Percentiles rank a stretch among this genome's conserved stretches.
phyloP scores from a whole-genome alignment of 2,797 vertebrate species.

The Sardinella longiceps region DNA sequence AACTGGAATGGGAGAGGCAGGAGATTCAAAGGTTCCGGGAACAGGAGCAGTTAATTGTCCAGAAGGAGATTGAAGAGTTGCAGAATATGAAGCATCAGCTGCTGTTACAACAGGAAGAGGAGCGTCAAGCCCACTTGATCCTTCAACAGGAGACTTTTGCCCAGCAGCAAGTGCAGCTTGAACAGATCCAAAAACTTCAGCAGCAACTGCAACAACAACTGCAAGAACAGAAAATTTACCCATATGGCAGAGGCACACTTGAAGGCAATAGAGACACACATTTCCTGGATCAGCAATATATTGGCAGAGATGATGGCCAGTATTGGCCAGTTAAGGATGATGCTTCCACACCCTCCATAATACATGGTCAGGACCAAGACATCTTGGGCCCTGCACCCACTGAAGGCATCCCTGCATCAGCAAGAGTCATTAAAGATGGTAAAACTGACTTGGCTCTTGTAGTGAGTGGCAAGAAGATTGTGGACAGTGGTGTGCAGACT shows the following conservation, averaged over 20 bases:
- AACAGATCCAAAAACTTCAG: conserved; percentile 97
- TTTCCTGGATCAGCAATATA: conserved; percentile 87
- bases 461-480: conserved; percentile 82
- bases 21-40: conserved; percentile 98
- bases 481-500: conserved; percentile 94
- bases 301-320: conserved; percentile 82
- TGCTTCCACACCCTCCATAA: conserved; percentile 73
- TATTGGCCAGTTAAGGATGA: conserved; percentile 93
- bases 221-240: conserved; percentile 90
- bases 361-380: conserved; percentile 75
- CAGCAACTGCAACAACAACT: conserved; percentile 95
- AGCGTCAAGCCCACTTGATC: conserved; percentile 94
- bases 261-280: conserved; percentile 80
- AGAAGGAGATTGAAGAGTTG: conserved; percentile 95
- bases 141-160: conserved; percentile 95
- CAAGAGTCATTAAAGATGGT: conserved; percentile 64
- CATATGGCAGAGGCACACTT: conserved; percentile 82
- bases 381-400: conserved; percentile 79
- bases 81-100: conserved; percentile 97
- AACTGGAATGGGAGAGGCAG: conserved; percentile 96
- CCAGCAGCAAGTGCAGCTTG: conserved; percentile 93
- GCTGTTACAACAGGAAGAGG: conserved; percentile 94
- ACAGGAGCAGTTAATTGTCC: conserved; percentile 96
- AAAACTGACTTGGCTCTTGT: conserved; percentile 79
- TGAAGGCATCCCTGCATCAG: conserved; percentile 75